These are phyloP conservation scores for Eretmodus cyanostictus DNA, from an alignment of 2,113 vertebrate genomes.

Conservation along the genomic window DNA sequence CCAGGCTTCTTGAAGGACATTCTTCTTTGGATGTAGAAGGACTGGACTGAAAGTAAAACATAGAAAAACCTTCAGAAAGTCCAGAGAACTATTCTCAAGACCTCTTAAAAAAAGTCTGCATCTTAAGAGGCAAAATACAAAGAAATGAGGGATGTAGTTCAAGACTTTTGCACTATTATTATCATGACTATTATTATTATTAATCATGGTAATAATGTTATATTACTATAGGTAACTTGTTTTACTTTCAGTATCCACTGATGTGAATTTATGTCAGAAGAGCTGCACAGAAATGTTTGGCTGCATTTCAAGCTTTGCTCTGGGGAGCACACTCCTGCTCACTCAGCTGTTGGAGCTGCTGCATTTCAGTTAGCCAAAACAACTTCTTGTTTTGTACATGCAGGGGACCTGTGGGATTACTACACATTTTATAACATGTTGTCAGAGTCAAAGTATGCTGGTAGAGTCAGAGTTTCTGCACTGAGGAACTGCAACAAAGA, in stretches of 20 bases:
- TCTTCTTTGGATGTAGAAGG: not conserved
- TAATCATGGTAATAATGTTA: not conserved
- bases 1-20: not conserved
- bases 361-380: slow-evolving; percentile 7
- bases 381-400: not conserved
- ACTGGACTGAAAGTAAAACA: not conserved
- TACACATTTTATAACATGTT: slow-evolving; percentile 1
- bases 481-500: not conserved
- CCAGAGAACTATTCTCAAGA: not conserved
- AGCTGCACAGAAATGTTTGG: not conserved
- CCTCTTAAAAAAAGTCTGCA: not conserved
- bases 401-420: not conserved
- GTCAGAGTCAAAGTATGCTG: slow-evolving; percentile 1
- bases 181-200: not conserved
- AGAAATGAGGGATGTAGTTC: not conserved
- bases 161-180: not conserved
- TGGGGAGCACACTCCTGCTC: not conserved
- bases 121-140: not conserved
- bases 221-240: not conserved
- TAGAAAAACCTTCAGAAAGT: not conserved
- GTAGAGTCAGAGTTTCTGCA: not conserved
- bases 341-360: not conserved
- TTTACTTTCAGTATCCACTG: not conserved
- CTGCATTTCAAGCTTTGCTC: not conserved
- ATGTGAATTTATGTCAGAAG: not conserved